Base-by-base conservation (phyloP, 2,113 vertebrate species). In the Syrrhaptes paradoxus region DNA sequence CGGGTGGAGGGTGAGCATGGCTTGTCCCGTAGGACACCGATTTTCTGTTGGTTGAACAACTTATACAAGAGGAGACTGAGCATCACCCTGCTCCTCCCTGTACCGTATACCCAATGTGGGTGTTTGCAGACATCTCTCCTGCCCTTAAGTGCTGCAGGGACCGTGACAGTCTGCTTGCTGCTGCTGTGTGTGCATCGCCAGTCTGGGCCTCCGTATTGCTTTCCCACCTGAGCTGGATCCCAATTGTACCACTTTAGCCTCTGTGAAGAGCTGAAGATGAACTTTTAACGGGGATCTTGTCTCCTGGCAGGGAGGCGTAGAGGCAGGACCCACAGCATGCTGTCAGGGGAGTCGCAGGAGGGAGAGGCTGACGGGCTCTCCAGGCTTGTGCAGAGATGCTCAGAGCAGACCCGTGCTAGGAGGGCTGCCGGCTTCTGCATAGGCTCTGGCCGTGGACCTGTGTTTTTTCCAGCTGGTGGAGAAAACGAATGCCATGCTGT, bases 161-260 rank as follows among this genome's bases (percentile, higher is more conserved):
- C 21, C 0, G 2, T 77, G 65, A 28, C 49, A 18, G 7, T 49
- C 32, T 54, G 36, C 59, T 36, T 51, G 51, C 32, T 48, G 32
- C 38, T 22, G n/a, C 55, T 31, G 48, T 4, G 25, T 8, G 2
- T 11, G 4, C 13, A 1, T 32, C 3, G 1, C 20, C 13, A 21
- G n/a, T 1, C 1, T 32, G 8, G 31, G 9, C 21, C 21, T 85
- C 12, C 15, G 22, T 19, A 34, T n/a, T 48, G 45, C 70, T 85
- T n/a, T 70, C 51, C 48, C 48, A 3, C 8, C 20, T 11, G 66
- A 48, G 67, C n/a, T 48, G n/a, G 26, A 14, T 79, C 48, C 46
- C 36, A 28, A 1, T 26, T 45, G 67, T 79, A 41, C 41, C 41
- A 41, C 13, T 41, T 67, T 71, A 17, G 21, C n/a, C 46, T 34